Evolutionary conservation across 2,888 invertebrate species (phyloP), one percentile per base, ranked within the genome.

Genomic region (Campoletis raptor): DNA sequence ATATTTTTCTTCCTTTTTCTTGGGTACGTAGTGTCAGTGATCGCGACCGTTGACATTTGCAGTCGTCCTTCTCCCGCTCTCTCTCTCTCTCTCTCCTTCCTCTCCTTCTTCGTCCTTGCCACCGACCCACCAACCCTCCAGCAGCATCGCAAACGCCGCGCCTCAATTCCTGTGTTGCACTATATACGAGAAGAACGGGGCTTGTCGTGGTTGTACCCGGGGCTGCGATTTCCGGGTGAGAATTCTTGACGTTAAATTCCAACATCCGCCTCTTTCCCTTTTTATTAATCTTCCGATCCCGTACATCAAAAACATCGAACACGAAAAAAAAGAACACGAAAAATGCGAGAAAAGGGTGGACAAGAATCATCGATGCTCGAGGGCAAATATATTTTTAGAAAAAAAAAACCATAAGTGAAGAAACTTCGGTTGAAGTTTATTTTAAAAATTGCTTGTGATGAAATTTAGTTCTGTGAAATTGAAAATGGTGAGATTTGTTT

Each of bases 21-120:
- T 80, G 64, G 76, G 30, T 82, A 48, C 78, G 78, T 76, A 42
- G 82, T 87, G 87, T 87, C 87, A 82, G 87, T 85, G 87, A 87
- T 87, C 87, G 84, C 87, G 87, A 87, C 87, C 87, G 84, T 87
- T 87, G 87, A 87, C 87, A 87, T 87, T 87, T 87, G 84, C 81
- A 82, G 84, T 85, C 82, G 87, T 87, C 81, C 87, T 79, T 82
- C 82, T 84, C 76, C 78, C 36, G 69, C 69, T 79, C 78, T 76
- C 67, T 81, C 72, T 87, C 85, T 82, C 80, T 79, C 85, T 81
- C 78, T 76, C 83, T 88, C 82, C 77, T 77, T 81, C 64, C 21
- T 52, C 87, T 87, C 85, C 86, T 85, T 74, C 85, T 81, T 85
- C 85, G 84, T 85, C 67, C 84, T 84, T 80, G 81, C 81, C 24